Conservation (phyloP, 2,888 invertebrate species). For the Chymomyza caudatula region DNA sequence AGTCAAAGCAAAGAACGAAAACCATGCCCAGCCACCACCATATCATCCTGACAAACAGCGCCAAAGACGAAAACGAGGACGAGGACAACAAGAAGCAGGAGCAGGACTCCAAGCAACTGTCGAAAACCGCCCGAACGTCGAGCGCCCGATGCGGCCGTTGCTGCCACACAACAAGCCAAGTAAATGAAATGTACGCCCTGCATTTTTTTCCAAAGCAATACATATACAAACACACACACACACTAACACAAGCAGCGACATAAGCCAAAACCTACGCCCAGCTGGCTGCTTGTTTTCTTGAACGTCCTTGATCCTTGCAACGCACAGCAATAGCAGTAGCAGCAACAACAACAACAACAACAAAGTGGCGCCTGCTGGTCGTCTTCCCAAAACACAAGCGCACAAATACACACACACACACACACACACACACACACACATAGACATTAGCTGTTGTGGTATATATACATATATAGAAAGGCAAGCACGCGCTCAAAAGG, state of each 20-base stretch:
- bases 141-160: constrained; percentile 13
- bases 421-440: constrained; percentile 14
- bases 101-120: background rate
- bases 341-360: constrained; percentile 16
- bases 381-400: constrained; percentile 58
- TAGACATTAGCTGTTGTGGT: background rate
- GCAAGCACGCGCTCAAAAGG: constrained; percentile 1
- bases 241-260: background rate
- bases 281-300: constrained; percentile 62
- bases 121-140: too few species aligned
- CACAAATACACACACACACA: constrained; percentile 9
- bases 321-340: constrained; percentile 60
- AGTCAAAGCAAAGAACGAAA: constrained; percentile 36
- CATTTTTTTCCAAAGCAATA: constrained; percentile 48
- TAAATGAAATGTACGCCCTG: constrained; percentile 59
- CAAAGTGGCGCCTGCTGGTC: constrained; percentile 60
- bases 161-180: constrained; percentile 4
- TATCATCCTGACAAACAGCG: constrained; percentile 9
- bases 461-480: background rate
- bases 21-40: constrained; percentile 29
- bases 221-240: background rate
- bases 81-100: constrained; percentile 28
- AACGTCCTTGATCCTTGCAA: constrained; percentile 79
- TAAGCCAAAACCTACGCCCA: constrained; percentile 26
- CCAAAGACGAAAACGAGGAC: background rate